Base-by-base conservation (phyloP, 2,888 invertebrate genomes). In the Synergus laeviventris region DNA sequence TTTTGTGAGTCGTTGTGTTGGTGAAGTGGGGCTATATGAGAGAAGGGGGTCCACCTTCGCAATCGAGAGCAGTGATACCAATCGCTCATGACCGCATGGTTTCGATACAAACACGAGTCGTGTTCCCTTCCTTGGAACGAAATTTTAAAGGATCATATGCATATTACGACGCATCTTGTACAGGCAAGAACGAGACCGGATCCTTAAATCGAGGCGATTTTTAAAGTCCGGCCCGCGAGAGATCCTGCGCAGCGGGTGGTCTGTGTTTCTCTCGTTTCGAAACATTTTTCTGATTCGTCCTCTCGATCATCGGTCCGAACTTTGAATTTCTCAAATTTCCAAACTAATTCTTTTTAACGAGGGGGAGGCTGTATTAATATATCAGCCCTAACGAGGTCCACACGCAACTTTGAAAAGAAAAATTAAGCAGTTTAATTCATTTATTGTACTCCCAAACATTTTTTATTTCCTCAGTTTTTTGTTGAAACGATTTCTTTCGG, bases 181-280 rank as follows among this genome's bases (percentile, higher is more conserved):
- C 76, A 74, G 21, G 79, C 78, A 80, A 80, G 80, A 83, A 85
- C 81, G 81, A 76, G 85, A 86, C 85, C 83, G 83, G 86, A 84
- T 84, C 83, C 85, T 87, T 87, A 87, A 87, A 87, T 86, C 84
- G 86, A 85, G 82, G 85, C 87, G 86, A 89, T 88, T 88, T 89
- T 89, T 89, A 84, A 84, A 77, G 83, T 81, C 85, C 79, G 79
- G 81, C 80, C 82, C 82, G 74, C 74, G 75, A 81, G 83, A 84
- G 84, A 81, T 81, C 83, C 83, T 77, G 84, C 88, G 79, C 90
- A 84, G 84, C 89, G 86, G 89, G 90, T 85, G 85, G 87, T 84
- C 89, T 86, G 83, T 89, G 89, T 89, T 89, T 87, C 88, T 88
- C 86, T 87, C 86, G 85, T 86, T 87, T 85, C 84, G 85, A 86